These are phyloP conservation scores for Tangara arthus DNA, from an alignment of 2,797 vertebrate genomes.

Conservation along the genomic window DNA sequence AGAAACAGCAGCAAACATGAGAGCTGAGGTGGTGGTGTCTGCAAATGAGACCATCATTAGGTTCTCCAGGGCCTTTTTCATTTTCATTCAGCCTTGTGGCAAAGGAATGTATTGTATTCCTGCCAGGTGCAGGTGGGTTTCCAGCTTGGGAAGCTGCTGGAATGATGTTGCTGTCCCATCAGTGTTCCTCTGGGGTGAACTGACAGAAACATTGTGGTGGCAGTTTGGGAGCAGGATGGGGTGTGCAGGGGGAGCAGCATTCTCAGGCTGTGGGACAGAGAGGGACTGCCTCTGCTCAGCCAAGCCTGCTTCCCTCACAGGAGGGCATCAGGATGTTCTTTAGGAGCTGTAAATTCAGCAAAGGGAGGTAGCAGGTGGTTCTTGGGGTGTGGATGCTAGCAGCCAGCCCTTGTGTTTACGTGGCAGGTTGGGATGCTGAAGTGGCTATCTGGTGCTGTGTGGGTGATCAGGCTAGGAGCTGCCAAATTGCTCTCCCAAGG, in stretches of 20 bases:
- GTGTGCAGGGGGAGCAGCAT: neutral
- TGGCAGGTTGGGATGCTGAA: neutral
- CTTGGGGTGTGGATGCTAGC: rapidly evolving
- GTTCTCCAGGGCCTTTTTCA: neutral
- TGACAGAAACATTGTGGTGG: rapidly evolving
- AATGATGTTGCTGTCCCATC: neutral
- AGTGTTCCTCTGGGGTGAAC: neutral
- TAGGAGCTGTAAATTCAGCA: neutral
- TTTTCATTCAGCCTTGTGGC: neutral
- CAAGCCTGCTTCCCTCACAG: neutral
- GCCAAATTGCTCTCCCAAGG: neutral
- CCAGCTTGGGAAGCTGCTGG: neutral
- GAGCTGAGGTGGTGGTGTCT: neutral
- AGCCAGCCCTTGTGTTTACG: neutral
- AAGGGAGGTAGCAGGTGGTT: neutral
- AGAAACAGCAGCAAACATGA: rapidly evolving
- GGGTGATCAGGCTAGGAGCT: neutral
- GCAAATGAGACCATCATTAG: too few species aligned
- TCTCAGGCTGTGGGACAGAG: neutral
- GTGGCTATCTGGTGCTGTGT: rapidly evolving
- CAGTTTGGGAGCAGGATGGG: too few species aligned
- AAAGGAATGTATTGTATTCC: rapidly evolving
- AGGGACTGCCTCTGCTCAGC: neutral
- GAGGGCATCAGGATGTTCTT: neutral
- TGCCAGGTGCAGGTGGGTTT: neutral